Base-by-base conservation (phyloP, 2,797 vertebrate species). In the Paguma larvata region DNA sequence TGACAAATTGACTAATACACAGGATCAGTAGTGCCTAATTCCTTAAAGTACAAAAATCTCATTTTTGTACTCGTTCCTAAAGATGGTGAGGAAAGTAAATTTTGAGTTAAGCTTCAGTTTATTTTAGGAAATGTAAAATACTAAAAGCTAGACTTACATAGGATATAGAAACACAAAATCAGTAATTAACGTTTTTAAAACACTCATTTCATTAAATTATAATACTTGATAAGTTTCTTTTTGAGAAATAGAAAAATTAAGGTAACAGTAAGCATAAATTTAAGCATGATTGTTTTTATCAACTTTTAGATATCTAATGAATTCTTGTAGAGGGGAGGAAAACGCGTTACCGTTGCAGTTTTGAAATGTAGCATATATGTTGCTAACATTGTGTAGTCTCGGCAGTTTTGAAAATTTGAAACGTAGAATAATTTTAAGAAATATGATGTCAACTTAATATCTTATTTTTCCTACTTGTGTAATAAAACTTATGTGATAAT, bases 1-100 rank as follows among this genome's bases (percentile, higher is more conserved):
- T 96, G 92, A 97, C 95, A 98, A 98, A 97, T 92, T 85, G 89
- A 88, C 46, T 83, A 48, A 18, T 90, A 73, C 70, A 86, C n/a
- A 56, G 30, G 70, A 56, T 91, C 51, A 84, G 7, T 94, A 93
- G 19, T 88, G 27, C n/a, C 56, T 89, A 48, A 53, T 85, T 85
- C 12, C 85, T 80, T 86, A 38, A 53, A 83, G 41, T 79, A 46
- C 6, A 53, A 80, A 51, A 91, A 2, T 83, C 9, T 85, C 12
- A 68, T 84, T 94, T 96, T 93, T 79, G 48, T 59, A 59, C 56
- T 59, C 18, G 15, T 2, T 19, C 41, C 11, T 70, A 68, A 62
- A 91, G n/a, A 59, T 46, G 6, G 56, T 93, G 23, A 92, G 11
- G n/a, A 67, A 86, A 90, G 25, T 94, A 73, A 67, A 63, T 77